Percentiles rank a stretch among this genome's conserved stretches.
Evolutionary conservation across 2,888 invertebrate species (phyloP).

Genomic region (Tethea ocularis): DNA sequence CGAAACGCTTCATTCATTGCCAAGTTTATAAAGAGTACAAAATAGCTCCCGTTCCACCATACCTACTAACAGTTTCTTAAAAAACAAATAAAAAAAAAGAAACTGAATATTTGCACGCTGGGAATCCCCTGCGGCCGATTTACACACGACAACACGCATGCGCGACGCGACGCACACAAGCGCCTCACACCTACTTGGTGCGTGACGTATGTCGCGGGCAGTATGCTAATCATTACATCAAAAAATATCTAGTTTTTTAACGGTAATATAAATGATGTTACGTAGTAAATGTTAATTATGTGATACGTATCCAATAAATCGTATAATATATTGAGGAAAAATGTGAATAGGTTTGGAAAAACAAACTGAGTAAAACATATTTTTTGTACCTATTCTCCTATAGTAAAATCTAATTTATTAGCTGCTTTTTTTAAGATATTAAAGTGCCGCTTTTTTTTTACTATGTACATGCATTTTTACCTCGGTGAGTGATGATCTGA

Average conservation of each 20-base stretch:
- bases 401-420: background rate
- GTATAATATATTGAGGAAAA: background rate
- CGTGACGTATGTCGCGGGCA: conserved; percentile 38
- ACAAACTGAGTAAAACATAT: background rate
- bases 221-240: conserved; percentile 41
- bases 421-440: background rate
- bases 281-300: background rate
- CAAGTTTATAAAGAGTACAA: background rate
- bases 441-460: no score
- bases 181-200: conserved; percentile 19
- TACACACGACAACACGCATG: conserved; percentile 17
- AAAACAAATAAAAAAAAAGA: conserved; percentile 26
- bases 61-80: conserved; percentile 34
- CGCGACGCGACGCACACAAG: conserved; percentile 25
- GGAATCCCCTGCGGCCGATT: conserved; percentile 64
- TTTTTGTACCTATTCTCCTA: no score
- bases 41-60: conserved; percentile 14
- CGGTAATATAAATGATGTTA: background rate
- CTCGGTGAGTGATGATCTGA: no score
- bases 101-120: conserved; percentile 49
- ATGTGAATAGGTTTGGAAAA: background rate
- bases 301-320: background rate
- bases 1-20: background rate
- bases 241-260: conserved; percentile 43
- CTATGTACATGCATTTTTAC: no score